These are phyloP conservation scores for Cylindroiulus punctatus DNA, from an alignment of 2,888 invertebrate species.

Conservation along the genomic window DNA sequence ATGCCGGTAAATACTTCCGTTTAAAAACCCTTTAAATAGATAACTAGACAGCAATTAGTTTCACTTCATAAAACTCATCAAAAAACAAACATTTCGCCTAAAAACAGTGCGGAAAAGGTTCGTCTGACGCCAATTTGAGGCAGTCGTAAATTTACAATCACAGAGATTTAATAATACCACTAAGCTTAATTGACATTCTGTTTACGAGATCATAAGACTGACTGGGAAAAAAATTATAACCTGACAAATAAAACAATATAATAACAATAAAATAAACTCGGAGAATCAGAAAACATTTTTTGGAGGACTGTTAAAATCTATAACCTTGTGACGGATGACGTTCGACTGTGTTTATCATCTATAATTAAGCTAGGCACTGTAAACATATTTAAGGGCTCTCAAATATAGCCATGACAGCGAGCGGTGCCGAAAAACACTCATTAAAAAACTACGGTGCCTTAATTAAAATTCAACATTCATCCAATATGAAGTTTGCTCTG, in stretches of 20 bases:
- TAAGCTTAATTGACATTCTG: neutral
- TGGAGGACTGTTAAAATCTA: neutral
- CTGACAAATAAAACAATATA: neutral
- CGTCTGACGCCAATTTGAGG: neutral
- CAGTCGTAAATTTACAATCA: neutral
- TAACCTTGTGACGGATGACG: neutral
- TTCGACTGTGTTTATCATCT: conserved; percentile 20
- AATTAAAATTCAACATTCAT: neutral
- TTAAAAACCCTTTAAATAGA: neutral
- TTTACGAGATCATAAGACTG: neutral
- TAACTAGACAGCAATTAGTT: conserved; percentile 22
- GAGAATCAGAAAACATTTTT: neutral
- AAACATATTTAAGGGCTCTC: neutral
- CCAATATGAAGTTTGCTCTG: neutral
- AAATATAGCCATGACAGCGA: neutral
- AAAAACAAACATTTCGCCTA: neutral
- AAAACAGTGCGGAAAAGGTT: neutral
- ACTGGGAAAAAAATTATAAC: neutral
- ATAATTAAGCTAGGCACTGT: neutral
- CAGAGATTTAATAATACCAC: neutral
- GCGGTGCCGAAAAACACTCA: neutral
- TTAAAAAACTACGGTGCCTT: neutral
- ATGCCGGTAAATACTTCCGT: neutral
- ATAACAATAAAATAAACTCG: conserved; percentile 28
- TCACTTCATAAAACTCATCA: neutral